Evolutionary conservation across 2,888 invertebrate species (phyloP).

Genomic region (Busseola fusca): DNA sequence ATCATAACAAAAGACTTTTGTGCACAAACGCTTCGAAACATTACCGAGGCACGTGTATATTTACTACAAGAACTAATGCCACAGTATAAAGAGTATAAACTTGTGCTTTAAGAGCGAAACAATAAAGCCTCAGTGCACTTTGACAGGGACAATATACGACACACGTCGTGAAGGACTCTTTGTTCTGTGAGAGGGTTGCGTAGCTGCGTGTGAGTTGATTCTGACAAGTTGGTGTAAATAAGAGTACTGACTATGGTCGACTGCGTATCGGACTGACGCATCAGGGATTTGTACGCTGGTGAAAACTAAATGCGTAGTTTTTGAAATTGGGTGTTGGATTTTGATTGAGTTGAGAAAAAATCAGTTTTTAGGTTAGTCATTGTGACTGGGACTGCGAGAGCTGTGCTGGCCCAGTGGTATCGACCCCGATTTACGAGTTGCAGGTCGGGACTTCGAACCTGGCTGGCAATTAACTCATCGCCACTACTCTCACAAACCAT

Average conservation of each 20-base stretch:
- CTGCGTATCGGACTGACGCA: too few species aligned
- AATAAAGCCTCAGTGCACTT: conserved; percentile 74
- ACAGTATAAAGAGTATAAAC: conserved; percentile 42
- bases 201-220: conserved; percentile 39
- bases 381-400: too few species aligned
- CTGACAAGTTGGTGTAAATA: conserved; percentile 43
- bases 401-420: too few species aligned
- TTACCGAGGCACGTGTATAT: conserved; percentile 51
- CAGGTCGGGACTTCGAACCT: too few species aligned
- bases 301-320: conserved; percentile 14
- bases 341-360: not conserved
- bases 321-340: not conserved
- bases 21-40: conserved; percentile 9
- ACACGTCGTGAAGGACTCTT: conserved; percentile 69
- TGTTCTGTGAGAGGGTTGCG: conserved; percentile 69
- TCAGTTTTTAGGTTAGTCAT: not conserved
- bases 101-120: conserved; percentile 66
- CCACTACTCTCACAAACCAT: too few species aligned
- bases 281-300: not conserved
- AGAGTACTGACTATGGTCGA: conserved; percentile 26
- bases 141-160: conserved; percentile 76
- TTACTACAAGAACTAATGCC: conserved; percentile 24
- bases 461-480: too few species aligned
- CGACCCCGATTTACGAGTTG: too few species aligned
- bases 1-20: conserved; percentile 6